Evolutionary conservation across 2,797 vertebrate species (phyloP).

Genomic region (Gymnothorax javanicus): DNA sequence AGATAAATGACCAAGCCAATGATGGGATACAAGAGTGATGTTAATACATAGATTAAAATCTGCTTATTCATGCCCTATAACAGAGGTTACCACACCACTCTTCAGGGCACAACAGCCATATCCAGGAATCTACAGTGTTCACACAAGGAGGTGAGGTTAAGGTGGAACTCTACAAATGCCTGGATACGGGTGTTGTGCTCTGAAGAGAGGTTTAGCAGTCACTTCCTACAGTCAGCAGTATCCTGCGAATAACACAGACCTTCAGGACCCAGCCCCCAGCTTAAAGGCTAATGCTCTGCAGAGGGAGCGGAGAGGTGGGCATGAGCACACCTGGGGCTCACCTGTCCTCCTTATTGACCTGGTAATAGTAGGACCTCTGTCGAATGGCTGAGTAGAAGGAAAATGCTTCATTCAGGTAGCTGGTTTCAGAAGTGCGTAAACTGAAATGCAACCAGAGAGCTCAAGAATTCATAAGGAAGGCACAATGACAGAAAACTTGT

Average conservation of each 20-base stretch:
- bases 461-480: neutral
- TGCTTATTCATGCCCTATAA: no score
- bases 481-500: neutral
- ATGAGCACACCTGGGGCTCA: conserved; percentile 58
- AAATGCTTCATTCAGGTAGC: conserved; percentile 98
- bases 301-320: neutral
- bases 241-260: neutral
- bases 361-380: conserved; percentile 96
- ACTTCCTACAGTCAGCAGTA: neutral
- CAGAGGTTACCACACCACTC: no score
- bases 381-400: conserved; percentile 99
- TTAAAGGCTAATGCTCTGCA: neutral
- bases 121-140: no score
- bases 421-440: conserved; percentile 97
- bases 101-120: no score
- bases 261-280: neutral
- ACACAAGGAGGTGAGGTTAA: no score
- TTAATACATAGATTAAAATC: no score
- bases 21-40: neutral
- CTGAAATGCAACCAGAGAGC: conserved; percentile 61
- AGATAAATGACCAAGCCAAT: neutral
- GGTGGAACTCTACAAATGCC: neutral
- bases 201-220: neutral
- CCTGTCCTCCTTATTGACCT: conserved; percentile 98
- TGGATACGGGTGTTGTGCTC: neutral